Evolutionary conservation across 37 sponge, comb jelly and placozoan species (phyloP).

Genomic region (Halichondria panicea): DNA sequence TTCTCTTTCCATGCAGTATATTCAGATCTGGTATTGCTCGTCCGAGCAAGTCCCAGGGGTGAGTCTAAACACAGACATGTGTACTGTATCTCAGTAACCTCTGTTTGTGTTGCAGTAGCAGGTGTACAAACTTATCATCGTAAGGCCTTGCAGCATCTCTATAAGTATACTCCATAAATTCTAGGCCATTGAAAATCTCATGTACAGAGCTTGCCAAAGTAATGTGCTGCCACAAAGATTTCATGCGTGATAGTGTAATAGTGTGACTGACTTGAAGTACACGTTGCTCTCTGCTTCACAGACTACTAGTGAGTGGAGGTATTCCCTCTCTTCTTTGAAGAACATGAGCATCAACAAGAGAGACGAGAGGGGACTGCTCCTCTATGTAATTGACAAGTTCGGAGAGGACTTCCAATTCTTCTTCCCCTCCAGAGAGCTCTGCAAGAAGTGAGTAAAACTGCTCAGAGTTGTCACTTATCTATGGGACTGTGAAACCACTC

Average conservation of each 20-base stretch:
- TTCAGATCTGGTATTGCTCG: slow-evolving; percentile 45
- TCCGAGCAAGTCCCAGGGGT: not conserved
- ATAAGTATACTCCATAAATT: too few relatives aligned
- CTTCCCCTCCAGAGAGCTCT: slow-evolving; percentile 63
- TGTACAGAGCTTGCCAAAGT: not conserved
- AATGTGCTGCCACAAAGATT: not conserved
- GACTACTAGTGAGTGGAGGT: slow-evolving; percentile 42
- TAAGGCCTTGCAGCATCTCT: too few relatives aligned
- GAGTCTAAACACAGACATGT: too few relatives aligned
- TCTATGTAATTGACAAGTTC: slow-evolving; percentile 53
- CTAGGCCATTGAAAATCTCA: too few relatives aligned
- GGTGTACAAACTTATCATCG: too few relatives aligned
- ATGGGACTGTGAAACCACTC: not conserved
- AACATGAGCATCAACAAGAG: slow-evolving; percentile 74
- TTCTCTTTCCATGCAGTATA: slow-evolving; percentile 33
- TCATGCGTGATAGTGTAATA: not conserved
- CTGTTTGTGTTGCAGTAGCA: too few relatives aligned
- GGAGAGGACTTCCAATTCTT: slow-evolving; percentile 79
- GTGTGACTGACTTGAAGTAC: too few relatives aligned
- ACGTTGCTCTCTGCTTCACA: not conserved
- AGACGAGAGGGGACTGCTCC: slow-evolving; percentile 62
- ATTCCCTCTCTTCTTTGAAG: slow-evolving; percentile 35
- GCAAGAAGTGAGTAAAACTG: slow-evolving; percentile 41
- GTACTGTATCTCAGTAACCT: too few relatives aligned
- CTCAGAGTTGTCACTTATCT: not conserved